Conservation (phyloP, 2,797 vertebrate species). For the Halcyon badia region DNA sequence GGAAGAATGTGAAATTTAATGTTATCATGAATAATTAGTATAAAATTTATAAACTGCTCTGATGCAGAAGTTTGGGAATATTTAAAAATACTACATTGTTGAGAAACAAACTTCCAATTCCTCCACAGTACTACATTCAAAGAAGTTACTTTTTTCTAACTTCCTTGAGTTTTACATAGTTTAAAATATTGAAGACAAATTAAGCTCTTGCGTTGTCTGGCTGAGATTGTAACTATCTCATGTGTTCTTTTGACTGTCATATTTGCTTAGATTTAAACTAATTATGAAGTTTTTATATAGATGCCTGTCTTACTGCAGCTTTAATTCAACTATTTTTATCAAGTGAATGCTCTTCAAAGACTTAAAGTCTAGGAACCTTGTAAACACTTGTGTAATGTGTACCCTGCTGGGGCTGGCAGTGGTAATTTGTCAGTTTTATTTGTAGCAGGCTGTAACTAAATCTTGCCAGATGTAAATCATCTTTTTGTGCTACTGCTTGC, state of each 20-base stretch:
- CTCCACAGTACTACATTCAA: not conserved
- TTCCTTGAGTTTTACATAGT: not conserved
- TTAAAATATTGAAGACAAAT: no score
- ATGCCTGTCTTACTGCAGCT: not conserved
- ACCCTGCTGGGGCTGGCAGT: slow-evolving; percentile 8
- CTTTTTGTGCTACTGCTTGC: not conserved
- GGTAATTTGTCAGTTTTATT: slow-evolving; percentile 43
- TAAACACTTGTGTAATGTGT: not conserved
- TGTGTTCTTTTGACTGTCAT: not conserved
- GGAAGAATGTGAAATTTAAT: not conserved
- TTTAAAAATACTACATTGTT: not conserved
- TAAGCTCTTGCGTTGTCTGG: no score
- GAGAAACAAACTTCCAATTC: not conserved
- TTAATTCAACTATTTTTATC: not conserved
- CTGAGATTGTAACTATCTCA: no score
- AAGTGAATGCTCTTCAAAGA: not conserved
- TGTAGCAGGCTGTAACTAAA: slow-evolving; percentile 30
- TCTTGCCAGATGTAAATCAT: not conserved
- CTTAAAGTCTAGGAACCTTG: not conserved
- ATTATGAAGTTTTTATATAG: not conserved
- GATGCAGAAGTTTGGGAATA: not conserved
- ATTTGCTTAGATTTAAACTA: not conserved
- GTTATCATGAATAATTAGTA: not conserved
- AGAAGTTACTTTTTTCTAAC: not conserved
- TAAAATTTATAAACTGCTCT: not conserved